A percentile compares a stretch with the other conserved stretches of the same genome.
Evolutionary conservation across 2,797 vertebrate species (phyloP).

Genomic region (Silurus aristotelis): DNA sequence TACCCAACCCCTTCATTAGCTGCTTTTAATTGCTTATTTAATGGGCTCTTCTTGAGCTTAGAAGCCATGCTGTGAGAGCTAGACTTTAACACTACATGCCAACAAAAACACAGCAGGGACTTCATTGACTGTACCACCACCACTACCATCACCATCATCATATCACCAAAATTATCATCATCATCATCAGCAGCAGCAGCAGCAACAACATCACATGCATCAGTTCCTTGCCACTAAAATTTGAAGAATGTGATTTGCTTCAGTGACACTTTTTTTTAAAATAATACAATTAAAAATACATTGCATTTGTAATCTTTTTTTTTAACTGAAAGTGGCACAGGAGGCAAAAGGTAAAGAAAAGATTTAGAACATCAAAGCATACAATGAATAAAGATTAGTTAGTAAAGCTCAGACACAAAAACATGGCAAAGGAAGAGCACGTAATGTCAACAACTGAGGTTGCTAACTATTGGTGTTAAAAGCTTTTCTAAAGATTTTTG

Average conservation of each 20-base stretch:
- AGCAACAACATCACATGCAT: not conserved
- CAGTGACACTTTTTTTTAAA: not conserved
- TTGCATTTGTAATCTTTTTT: not conserved
- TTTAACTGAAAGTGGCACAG: not conserved
- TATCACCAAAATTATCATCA: not conserved
- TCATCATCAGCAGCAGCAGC: not conserved
- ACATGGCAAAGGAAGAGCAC: not conserved
- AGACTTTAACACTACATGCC: slow-evolving; percentile 32
- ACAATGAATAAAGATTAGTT: not conserved
- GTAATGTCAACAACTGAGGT: not conserved
- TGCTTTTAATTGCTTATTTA: slow-evolving; percentile 74
- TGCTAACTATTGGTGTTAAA: not conserved
- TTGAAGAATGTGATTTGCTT: not conserved
- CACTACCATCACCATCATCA: not conserved
- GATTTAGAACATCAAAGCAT: not conserved
- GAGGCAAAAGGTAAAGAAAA: not conserved
- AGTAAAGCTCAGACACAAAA: not conserved
- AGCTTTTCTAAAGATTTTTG: not conserved
- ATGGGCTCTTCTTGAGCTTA: slow-evolving; percentile 63
- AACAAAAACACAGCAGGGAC: slow-evolving; percentile 35
- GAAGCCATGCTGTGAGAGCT: slow-evolving; percentile 47
- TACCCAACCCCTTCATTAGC: slow-evolving; percentile 71
- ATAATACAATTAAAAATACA: not conserved
- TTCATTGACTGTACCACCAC: slow-evolving; percentile 11
- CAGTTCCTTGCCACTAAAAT: slow-evolving; percentile 13